Conservation (phyloP, 1,140 invertebrate genomes). For the Whitmania pigra region DNA sequence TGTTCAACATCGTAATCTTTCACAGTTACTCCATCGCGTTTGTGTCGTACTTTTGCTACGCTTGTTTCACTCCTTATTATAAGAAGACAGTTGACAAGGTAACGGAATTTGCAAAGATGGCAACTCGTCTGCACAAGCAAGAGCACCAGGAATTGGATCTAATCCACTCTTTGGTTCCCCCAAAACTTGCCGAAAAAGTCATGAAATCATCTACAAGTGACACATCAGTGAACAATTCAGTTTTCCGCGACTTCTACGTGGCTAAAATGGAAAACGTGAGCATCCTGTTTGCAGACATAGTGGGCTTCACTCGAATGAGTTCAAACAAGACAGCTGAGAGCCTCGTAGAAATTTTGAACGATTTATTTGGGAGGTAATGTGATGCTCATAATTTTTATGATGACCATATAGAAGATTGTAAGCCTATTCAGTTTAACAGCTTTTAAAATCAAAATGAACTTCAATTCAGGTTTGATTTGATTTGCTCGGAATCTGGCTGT, state of each 20-base stretch:
- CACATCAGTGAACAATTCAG: constrained; percentile 24
- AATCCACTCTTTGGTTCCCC: constrained; percentile 92
- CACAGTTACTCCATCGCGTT: too few relatives aligned
- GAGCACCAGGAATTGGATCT: constrained; percentile 89
- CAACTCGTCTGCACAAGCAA: constrained; percentile 75
- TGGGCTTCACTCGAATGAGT: constrained; percentile 92
- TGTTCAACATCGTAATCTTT: too few relatives aligned
- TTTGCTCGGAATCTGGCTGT: constrained; percentile 54
- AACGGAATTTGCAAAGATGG: constrained; percentile 61
- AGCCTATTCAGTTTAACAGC: too few relatives aligned
- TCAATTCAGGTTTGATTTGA: constrained; percentile 59
- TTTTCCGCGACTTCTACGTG: constrained; percentile 68
- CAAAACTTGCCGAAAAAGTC: constrained; percentile 56
- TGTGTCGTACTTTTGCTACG: too few relatives aligned
- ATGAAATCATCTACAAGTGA: constrained; percentile 16
- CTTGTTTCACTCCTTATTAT: too few relatives aligned
- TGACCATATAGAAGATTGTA: too few relatives aligned
- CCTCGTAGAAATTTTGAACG: constrained; percentile 79
- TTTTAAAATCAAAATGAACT: too few relatives aligned
- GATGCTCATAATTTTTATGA: not conserved
- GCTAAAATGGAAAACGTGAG: constrained; percentile 66
- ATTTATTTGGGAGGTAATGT: constrained; percentile 68
- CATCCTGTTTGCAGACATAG: constrained; percentile 92
- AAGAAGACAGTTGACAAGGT: not conserved
- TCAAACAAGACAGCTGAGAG: constrained; percentile 65